Base-by-base conservation (phyloP, 2,113 vertebrate species). In the Plecturocebus donacophilus region DNA sequence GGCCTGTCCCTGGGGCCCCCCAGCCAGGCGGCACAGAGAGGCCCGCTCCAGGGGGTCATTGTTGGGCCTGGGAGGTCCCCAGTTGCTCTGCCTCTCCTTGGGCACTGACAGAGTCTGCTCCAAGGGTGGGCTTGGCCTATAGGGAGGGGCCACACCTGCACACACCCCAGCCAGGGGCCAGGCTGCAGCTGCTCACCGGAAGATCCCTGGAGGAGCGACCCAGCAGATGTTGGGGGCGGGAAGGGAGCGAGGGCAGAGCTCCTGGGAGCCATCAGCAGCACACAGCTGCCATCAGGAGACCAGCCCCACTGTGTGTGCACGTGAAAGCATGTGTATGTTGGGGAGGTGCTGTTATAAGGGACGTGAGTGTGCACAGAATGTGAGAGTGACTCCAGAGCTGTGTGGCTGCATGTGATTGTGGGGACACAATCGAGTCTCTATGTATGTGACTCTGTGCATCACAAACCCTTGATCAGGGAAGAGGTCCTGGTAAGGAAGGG, bases 171-270 rank as follows among this genome's bases (percentile, higher is more conserved):
- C 5, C 5, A 16, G 20, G 40, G 38, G 0, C 23, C 3, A 21
- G 86, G 54, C 79, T 38, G 8, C 3, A 25, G 21, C 40, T 87
- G 25, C 47, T 75, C 6, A 17, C 16, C 70, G 61, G 47, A 21
- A 70, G 38, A 8, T 32, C 47, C 73, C 75, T 27, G 76, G 45
- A 14, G 52, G 47, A 85, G n/a, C 10, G 2, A 20, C 64, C 40
- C 1, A 0, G 25, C 40, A 9, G 6, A 12, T 61, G 66, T 40
- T 30, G 9, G 14, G 2, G 5, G 3, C 11, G 1, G 47, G 32
- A 7, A n/a, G 11, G 52, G 6, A 38, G 45, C 5, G 42, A 32
- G 4, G 40, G 8, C 40, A 1, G 19, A 52, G 35, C 61, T 61
- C 85, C 20, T 54, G n/a, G 90, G 84, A 54, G 61, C 47, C n/a